Base-by-base conservation (phyloP, 1,140 invertebrate species). In the Protaetia brevitarsis region DNA sequence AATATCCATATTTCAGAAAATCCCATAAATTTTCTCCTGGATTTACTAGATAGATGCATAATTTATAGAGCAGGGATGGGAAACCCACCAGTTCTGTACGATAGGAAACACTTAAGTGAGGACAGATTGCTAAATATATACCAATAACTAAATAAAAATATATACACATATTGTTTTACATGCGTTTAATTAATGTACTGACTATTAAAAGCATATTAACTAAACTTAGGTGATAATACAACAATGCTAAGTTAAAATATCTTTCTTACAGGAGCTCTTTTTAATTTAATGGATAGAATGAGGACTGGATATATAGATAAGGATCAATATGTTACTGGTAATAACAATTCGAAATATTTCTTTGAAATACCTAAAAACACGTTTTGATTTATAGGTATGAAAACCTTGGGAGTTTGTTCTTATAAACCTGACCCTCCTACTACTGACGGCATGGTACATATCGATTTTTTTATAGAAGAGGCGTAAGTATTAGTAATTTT, bases 1-100 rank as follows among this genome's bases (percentile, higher is more conserved):
- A 2, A 51, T 27, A 19, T 8, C 29, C 5, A 61, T 37, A 8
- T 67, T 69, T 10, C 45, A 71, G 72, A 73, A 0, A 74, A 84
- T 66, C 82, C 82, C 6, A 78, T 83, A 11, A 72, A 77, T 21
- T 83, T 80, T 69, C 70, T 84, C 3, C 65, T 74, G 8, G 76
- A 80, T 63, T 71, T 84, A 7, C 65, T 84, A 45, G 79, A 83
- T 64, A 79, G 79, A 60, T 83, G 80, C 57, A 67, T 82, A 13
- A 70, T 82, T 4, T 85, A 81, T 69, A 78, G 79, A 65, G 69
- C 76, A 0, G 81, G 81, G 1, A 67, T 80, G 3, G 73, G 75
- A 23, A 69, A 79, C 3, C 77, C 82, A 6, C 82, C 81, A 5
- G 61, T 83, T 13, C 73, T 84, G 16, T 84, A 70, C 58, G 63